These are phyloP conservation scores for Ictalurus furcatus DNA, from an alignment of 2,113 vertebrate species.

Conservation along the genomic window DNA sequence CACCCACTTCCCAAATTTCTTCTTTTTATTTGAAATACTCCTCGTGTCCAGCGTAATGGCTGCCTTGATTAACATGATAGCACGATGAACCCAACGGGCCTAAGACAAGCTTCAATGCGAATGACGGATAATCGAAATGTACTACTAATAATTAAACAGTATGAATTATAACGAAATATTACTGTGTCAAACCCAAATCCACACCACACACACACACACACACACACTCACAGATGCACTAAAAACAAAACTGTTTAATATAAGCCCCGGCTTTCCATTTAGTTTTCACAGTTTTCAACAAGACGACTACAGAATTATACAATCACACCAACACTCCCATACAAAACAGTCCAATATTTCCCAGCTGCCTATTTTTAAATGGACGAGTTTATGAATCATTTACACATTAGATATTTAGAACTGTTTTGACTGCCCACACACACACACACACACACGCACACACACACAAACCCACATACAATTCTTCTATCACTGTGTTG, in stretches of 20 bases:
- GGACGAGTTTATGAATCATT: slow-evolving; percentile 7
- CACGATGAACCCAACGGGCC: background rate
- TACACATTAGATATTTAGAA: slow-evolving; percentile 15
- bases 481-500: background rate
- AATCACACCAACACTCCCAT: slow-evolving; percentile 7
- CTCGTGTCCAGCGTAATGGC: background rate
- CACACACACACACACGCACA: background rate
- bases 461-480: background rate
- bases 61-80: background rate
- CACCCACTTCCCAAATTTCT: background rate
- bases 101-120: background rate
- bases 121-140: background rate
- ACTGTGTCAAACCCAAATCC: background rate
- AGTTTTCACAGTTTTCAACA: background rate
- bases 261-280: background rate
- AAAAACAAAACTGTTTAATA: background rate
- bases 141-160: background rate
- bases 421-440: background rate
- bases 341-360: background rate
- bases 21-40: background rate
- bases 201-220: background rate
- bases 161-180: background rate
- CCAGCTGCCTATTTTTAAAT: background rate
- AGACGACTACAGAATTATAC: background rate
- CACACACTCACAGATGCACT: background rate